Conservation (phyloP, 2,797 vertebrate genomes). For the Thripadectes ignobilis region DNA sequence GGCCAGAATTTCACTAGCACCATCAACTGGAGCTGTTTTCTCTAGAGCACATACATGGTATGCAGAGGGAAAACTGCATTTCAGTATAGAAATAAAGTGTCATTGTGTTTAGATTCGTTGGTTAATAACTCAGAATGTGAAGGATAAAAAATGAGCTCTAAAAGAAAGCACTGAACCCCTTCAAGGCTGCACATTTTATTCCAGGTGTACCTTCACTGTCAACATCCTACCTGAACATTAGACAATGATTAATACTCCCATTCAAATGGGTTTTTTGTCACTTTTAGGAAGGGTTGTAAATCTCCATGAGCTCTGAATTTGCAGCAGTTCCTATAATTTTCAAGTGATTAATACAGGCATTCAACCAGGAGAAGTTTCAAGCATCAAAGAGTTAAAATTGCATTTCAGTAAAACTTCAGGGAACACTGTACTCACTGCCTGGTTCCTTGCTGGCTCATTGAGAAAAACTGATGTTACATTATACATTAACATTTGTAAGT, state of each 20-base stretch:
- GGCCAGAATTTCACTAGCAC: neutral
- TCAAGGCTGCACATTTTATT: neutral
- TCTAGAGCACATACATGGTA: neutral
- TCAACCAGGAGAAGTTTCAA: neutral
- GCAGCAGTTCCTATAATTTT: neutral
- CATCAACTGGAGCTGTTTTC: neutral
- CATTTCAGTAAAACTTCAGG: neutral
- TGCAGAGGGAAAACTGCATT: neutral
- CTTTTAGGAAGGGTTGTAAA: conserved; percentile 3
- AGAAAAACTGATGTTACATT: neutral
- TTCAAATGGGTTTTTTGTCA: neutral
- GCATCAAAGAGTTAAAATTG: neutral
- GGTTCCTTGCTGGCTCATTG: neutral
- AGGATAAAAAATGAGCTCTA: neutral
- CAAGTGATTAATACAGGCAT: neutral
- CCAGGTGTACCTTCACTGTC: neutral
- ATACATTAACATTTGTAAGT: neutral
- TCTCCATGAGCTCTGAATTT: neutral
- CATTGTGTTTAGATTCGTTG: neutral
- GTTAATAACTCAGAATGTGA: neutral
- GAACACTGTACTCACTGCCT: accelerated
- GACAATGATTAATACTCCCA: neutral
- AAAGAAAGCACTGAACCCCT: neutral
- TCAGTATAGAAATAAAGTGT: neutral
- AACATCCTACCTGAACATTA: neutral